phyloP scores from a whole-genome alignment of 2,113 vertebrate genomes.

The Grallaria varia region DNA sequence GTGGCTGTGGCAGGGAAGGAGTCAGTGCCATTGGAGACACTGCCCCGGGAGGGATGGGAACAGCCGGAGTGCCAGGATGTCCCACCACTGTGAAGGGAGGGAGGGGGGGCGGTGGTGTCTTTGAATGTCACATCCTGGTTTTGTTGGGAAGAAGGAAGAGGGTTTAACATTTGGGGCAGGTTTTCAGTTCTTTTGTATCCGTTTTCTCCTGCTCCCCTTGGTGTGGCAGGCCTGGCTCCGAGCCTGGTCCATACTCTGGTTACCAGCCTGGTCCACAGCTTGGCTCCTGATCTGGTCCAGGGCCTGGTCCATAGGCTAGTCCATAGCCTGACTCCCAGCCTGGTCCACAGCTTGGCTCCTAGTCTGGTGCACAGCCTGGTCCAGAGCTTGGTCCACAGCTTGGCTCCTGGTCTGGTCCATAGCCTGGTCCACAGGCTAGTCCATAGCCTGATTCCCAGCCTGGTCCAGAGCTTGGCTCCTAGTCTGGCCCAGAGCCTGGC shows the following conservation, averaged over 20 bases:
- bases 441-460: fast-evolving
- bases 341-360: not conserved
- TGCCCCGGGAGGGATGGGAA: no score
- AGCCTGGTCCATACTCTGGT: not conserved
- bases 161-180: not conserved
- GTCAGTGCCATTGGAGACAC: fast-evolving
- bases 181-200: not conserved
- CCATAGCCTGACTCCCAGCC: not conserved
- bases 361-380: not conserved
- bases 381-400: not conserved
- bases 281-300: no score
- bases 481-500: not conserved
- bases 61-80: not conserved
- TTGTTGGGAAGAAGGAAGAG: not conserved
- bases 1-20: not conserved
- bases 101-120: not conserved
- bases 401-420: not conserved
- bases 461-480: not conserved
- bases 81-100: not conserved
- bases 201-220: not conserved
- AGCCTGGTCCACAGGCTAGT: fast-evolving
- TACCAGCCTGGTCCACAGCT: not conserved
- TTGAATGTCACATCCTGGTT: fast-evolving
- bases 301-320: not conserved
- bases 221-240: not conserved